These are phyloP conservation scores for Sebastes paucispinis DNA, from an alignment of 2,797 vertebrate genomes.

Conservation along the genomic window DNA sequence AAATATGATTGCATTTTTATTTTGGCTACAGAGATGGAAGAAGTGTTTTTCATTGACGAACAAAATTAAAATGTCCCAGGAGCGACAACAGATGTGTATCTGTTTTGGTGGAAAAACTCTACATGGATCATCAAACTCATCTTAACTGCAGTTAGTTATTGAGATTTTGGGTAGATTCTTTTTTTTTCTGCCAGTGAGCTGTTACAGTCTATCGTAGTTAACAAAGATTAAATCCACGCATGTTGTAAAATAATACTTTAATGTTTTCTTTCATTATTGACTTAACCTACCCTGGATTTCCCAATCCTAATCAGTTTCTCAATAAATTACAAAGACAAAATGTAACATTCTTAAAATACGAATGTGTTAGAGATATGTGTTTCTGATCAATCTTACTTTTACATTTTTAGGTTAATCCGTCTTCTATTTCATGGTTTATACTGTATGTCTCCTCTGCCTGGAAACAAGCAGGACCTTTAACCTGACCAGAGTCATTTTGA, in stretches of 20 bases:
- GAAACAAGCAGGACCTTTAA: constrained; percentile 43
- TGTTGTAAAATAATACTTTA: too few relatives aligned
- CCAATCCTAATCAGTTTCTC: not conserved
- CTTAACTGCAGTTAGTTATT: not conserved
- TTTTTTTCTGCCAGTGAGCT: too few relatives aligned
- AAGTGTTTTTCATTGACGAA: not conserved
- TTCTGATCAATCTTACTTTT: not conserved
- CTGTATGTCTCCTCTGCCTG: constrained; percentile 26
- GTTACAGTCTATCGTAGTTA: not conserved
- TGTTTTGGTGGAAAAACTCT: not conserved
- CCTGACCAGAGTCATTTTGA: constrained; percentile 7
- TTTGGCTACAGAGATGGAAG: not conserved
- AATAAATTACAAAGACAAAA: not conserved
- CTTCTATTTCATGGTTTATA: constrained; percentile 9
- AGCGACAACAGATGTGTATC: not conserved
- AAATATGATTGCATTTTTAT: not conserved
- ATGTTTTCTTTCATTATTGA: too few relatives aligned
- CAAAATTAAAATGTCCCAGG: not conserved
- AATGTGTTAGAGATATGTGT: too few relatives aligned
- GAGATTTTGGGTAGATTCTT: not conserved
- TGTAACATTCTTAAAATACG: not conserved
- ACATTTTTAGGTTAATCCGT: too few relatives aligned
- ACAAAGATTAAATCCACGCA: too few relatives aligned
- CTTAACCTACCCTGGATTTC: not conserved
- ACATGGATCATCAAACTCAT: not conserved